Percentiles rank a stretch among this genome's conserved stretches.
Evolutionary conservation across 2,113 vertebrate genomes (phyloP).

Genomic region (Scomber colias): DNA sequence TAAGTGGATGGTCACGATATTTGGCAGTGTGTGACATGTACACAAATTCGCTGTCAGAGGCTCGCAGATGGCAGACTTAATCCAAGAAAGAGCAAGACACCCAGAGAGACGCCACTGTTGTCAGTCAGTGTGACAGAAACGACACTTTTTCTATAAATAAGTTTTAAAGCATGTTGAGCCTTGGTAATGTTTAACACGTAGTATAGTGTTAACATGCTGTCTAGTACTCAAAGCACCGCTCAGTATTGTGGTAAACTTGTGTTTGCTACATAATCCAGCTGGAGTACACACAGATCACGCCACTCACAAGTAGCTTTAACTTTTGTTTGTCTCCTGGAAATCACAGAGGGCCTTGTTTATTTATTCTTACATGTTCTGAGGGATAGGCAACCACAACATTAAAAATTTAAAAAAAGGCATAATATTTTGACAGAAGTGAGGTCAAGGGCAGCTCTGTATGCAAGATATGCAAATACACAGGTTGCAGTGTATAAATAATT

Average conservation of each 20-base stretch:
- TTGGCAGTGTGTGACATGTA: conserved; percentile 61
- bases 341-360: neutral
- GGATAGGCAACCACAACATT: neutral
- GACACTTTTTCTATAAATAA: conserved; percentile 32
- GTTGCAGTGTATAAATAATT: conserved; percentile 6
- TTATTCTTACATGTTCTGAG: neutral
- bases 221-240: neutral
- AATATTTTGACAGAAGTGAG: conserved; percentile 16
- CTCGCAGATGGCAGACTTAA: conserved; percentile 55
- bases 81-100: conserved; percentile 47
- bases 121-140: conserved; percentile 34
- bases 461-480: conserved; percentile 22
- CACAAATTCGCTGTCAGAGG: conserved; percentile 57
- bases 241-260: neutral
- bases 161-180: neutral
- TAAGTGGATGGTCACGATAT: conserved; percentile 56
- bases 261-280: neutral
- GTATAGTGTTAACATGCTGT: conserved; percentile 16
- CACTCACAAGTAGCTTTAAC: neutral
- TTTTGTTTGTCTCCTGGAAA: neutral
- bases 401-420: neutral
- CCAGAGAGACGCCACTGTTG: conserved; percentile 29
- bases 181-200: conserved; percentile 14
- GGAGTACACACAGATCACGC: neutral
- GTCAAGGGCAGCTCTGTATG: conserved; percentile 5